These are phyloP conservation scores for Mesocricetus auratus DNA, from an alignment of 2,113 vertebrate species.

Conservation along the genomic window DNA sequence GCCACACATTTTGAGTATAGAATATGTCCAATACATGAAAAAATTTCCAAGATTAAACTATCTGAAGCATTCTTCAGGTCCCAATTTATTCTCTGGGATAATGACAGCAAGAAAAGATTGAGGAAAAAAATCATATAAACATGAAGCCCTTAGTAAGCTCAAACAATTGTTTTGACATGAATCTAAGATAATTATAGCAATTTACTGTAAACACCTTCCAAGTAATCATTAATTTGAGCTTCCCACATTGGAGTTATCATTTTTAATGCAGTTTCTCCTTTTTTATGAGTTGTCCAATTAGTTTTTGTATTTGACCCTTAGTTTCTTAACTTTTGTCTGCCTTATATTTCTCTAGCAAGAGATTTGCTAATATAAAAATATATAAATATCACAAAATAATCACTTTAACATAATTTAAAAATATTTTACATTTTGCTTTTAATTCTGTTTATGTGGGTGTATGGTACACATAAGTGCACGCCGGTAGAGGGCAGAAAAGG, in stretches of 20 bases:
- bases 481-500: background rate
- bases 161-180: slow-evolving; percentile 23
- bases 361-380: background rate
- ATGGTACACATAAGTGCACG: background rate
- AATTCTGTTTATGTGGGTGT: background rate
- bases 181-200: slow-evolving; percentile 10
- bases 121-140: background rate
- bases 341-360: background rate
- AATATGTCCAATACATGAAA: background rate
- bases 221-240: slow-evolving; percentile 14
- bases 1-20: background rate
- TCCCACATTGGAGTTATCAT: slow-evolving; percentile 13
- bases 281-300: background rate
- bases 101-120: background rate
- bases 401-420: background rate
- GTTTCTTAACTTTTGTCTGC: background rate
- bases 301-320: background rate
- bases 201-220: slow-evolving; percentile 36
- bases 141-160: background rate
- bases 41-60: background rate
- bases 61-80: background rate
- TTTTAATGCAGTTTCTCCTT: slow-evolving; percentile 13
- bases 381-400: background rate
- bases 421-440: background rate
- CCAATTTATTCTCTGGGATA: background rate